Evolutionary conservation across 1,140 invertebrate species (phyloP).

Genomic region (Drosophila kohkoa): DNA sequence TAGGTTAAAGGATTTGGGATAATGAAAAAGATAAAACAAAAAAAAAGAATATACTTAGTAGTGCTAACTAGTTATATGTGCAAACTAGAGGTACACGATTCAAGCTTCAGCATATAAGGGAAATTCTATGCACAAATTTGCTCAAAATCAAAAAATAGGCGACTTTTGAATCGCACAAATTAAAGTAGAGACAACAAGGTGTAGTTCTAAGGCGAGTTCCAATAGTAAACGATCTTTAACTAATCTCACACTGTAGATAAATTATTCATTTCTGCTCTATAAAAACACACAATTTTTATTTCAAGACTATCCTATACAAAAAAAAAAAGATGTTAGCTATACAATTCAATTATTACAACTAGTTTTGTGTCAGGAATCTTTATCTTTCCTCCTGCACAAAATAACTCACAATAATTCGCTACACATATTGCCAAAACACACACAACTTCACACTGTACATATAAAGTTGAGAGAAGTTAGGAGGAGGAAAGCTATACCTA

Average conservation of each 20-base stretch:
- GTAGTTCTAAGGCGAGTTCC: constrained; percentile 31
- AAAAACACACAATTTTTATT: constrained; percentile 4
- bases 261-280: constrained; percentile 31
- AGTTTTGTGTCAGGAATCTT: not conserved
- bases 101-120: constrained; percentile 66
- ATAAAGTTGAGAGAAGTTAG: not conserved
- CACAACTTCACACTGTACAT: constrained; percentile 41
- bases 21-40: not conserved
- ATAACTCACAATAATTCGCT: not conserved
- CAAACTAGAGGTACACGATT: constrained; percentile 45
- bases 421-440: constrained; percentile 29
- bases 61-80: constrained; percentile 44
- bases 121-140: constrained; percentile 64
- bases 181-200: constrained; percentile 32
- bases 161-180: constrained; percentile 25
- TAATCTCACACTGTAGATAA: constrained; percentile 25
- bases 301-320: not conserved
- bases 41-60: constrained; percentile 27
- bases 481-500: constrained; percentile 19
- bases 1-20: constrained; percentile 40
- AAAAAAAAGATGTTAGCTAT: constrained; percentile 3
- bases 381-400: constrained; percentile 8
- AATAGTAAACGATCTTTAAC: constrained; percentile 18
- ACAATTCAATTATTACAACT: constrained; percentile 5
- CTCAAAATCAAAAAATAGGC: constrained; percentile 68